Evolutionary conservation across 2,113 vertebrate genomes (phyloP).

Genomic region (Bagarius yarrelli): DNA sequence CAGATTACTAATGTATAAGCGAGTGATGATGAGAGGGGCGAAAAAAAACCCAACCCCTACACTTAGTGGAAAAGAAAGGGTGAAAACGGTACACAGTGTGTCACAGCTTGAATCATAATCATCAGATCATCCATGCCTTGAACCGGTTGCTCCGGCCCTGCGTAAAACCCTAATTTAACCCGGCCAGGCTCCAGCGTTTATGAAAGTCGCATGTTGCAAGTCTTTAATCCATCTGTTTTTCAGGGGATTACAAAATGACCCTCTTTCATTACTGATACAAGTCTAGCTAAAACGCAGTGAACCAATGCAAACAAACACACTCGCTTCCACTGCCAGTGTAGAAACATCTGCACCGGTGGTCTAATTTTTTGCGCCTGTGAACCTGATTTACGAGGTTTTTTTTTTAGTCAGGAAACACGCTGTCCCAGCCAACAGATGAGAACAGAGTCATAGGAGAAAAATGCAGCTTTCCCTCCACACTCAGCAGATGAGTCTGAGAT

Average conservation of each 20-base stretch:
- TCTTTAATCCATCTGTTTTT: conserved; percentile 73
- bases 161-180: conserved; percentile 88
- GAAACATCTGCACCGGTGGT: conserved; percentile 61
- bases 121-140: conserved; percentile 81
- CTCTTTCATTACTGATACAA: conserved; percentile 67
- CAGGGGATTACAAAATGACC: conserved; percentile 73
- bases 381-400: conserved; percentile 55
- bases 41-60: neutral
- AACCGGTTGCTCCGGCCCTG: conserved; percentile 69
- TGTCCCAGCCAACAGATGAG: conserved; percentile 50
- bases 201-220: conserved; percentile 65
- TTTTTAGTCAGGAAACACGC: conserved; percentile 45
- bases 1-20: conserved; percentile 92
- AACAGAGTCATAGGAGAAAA: conserved; percentile 50
- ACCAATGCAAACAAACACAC: conserved; percentile 51
- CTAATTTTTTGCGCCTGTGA: conserved; percentile 59
- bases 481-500: conserved; percentile 51
- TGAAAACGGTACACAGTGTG: conserved; percentile 77
- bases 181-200: conserved; percentile 77
- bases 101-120: conserved; percentile 73
- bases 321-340: conserved; percentile 57
- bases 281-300: conserved; percentile 54
- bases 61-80: conserved; percentile 65
- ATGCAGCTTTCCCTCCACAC: conserved; percentile 46
- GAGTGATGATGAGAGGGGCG: conserved; percentile 59